Percentiles rank a stretch among this genome's conserved stretches.
These are phyloP conservation scores for Pandemis cinnamomeana DNA, from an alignment of 2,888 invertebrate species.

Conservation along the genomic window DNA sequence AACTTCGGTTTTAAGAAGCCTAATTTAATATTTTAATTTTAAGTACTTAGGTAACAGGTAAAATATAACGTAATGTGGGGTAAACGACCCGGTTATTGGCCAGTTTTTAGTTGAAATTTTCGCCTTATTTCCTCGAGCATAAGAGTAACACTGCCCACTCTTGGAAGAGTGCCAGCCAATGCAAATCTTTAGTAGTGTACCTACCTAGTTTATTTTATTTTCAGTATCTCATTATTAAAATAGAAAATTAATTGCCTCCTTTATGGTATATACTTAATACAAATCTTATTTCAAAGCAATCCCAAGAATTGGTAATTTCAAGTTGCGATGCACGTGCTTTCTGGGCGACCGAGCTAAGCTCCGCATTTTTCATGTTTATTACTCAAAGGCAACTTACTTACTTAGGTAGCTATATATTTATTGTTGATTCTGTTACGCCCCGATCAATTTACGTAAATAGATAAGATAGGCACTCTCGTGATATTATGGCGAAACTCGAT, in stretches of 20 bases:
- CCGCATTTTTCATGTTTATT: no score
- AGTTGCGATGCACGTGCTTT: no score
- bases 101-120: not conserved
- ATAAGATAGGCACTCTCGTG: not conserved
- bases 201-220: not conserved
- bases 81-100: conserved; percentile 4
- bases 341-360: no score
- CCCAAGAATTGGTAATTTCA: no score
- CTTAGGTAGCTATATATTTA: no score
- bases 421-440: no score
- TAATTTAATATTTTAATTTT: no score
- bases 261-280: not conserved
- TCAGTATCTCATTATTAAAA: not conserved
- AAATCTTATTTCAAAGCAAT: not conserved
- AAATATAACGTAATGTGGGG: not conserved
- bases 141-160: not conserved
- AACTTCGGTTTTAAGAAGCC: no score
- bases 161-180: not conserved
- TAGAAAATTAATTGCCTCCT: not conserved
- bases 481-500: not conserved
- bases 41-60: not conserved
- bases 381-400: no score
- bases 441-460: not conserved
- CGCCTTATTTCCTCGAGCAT: not conserved
- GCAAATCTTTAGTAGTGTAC: not conserved